A percentile compares a stretch with the other conserved stretches of the same genome.
phyloP scores from a whole-genome alignment of 2,113 vertebrate genomes.

The Corvus cornix region DNA sequence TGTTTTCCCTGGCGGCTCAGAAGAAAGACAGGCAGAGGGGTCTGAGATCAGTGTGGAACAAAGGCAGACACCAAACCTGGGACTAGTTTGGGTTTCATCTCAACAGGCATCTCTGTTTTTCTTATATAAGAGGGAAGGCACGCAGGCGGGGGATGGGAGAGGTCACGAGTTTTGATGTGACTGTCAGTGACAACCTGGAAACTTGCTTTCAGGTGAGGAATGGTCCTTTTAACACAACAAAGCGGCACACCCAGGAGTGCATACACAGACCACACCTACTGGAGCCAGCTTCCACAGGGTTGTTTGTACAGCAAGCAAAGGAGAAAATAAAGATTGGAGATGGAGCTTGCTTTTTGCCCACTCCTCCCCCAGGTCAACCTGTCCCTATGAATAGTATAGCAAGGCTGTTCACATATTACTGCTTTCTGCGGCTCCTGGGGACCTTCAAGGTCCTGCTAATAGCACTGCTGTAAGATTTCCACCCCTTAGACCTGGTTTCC shows the following conservation, averaged over 20 bases:
- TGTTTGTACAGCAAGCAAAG: slow-evolving; percentile 37
- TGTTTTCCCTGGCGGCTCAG: neutral
- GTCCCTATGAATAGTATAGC: neutral
- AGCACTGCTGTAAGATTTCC: neutral
- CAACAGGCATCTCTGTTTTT: neutral
- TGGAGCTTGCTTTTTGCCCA: neutral
- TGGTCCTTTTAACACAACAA: slow-evolving; percentile 58
- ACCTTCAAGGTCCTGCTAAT: neutral
- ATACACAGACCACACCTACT: slow-evolving; percentile 46
- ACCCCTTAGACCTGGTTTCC: neutral
- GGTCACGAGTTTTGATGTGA: slow-evolving; percentile 37
- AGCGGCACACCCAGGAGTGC: slow-evolving; percentile 22
- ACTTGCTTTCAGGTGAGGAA: slow-evolving; percentile 55
- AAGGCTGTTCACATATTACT: neutral
- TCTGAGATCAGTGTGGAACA: neutral
- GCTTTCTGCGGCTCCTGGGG: neutral
- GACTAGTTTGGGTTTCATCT: neutral
- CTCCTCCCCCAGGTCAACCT: neutral
- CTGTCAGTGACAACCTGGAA: slow-evolving; percentile 42
- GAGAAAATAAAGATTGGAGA: neutral
- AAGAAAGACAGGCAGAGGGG: neutral
- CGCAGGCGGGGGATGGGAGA: slow-evolving; percentile 42
- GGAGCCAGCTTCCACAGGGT: slow-evolving; percentile 21
- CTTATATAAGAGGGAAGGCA: neutral
- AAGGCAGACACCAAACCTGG: neutral